These are phyloP conservation scores for Heliconius ethilla DNA, from an alignment of 2,888 invertebrate species.

Conservation along the genomic window DNA sequence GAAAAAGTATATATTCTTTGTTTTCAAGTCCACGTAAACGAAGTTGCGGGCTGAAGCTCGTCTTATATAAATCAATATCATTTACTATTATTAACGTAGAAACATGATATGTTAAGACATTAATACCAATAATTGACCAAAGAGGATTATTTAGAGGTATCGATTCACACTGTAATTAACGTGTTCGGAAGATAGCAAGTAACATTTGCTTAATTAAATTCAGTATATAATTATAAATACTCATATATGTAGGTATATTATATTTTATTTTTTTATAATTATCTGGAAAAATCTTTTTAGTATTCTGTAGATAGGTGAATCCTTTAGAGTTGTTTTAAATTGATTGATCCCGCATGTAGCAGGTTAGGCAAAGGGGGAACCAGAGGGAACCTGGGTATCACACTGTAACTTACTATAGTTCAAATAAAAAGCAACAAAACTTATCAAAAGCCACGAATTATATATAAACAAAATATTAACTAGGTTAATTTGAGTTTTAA, in stretches of 20 bases:
- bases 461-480: neutral
- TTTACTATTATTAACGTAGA: neutral
- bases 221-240: too few relatives aligned
- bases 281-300: too few relatives aligned
- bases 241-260: too few relatives aligned
- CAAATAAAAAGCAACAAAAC: neutral
- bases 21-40: too few relatives aligned
- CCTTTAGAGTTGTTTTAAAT: too few relatives aligned
- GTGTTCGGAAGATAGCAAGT: neutral
- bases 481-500: conserved; percentile 1
- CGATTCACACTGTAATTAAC: neutral
- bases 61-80: neutral
- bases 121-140: neutral
- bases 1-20: neutral
- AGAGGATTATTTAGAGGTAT: conserved; percentile 13
- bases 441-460: neutral
- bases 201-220: conserved; percentile 3
- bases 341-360: too few relatives aligned
- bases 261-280: too few relatives aligned
- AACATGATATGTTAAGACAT: neutral
- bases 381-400: too few relatives aligned
- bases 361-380: too few relatives aligned
- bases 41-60: too few relatives aligned
- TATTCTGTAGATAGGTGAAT: too few relatives aligned
- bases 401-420: neutral